Evolutionary conservation across 1,140 invertebrate genomes (phyloP).

Genomic region (Euglossa dilemma): DNA sequence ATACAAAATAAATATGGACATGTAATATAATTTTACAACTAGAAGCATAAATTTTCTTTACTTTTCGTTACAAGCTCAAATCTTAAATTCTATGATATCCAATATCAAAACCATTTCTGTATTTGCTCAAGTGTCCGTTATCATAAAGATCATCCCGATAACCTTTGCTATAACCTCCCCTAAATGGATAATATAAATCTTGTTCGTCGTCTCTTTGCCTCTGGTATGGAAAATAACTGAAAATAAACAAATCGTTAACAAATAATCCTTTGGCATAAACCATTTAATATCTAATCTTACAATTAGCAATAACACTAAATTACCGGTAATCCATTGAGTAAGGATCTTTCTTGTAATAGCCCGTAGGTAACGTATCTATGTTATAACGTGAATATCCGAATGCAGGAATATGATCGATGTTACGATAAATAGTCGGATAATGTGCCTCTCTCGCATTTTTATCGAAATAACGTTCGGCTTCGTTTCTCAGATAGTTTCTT

Average conservation of each 20-base stretch:
- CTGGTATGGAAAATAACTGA: conserved; percentile 55
- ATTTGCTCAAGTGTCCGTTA: conserved; percentile 42
- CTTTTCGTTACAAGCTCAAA: neutral
- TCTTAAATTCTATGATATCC: conserved; percentile 1
- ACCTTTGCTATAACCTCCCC: conserved; percentile 39
- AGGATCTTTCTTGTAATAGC: conserved; percentile 43
- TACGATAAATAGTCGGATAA: conserved; percentile 24
- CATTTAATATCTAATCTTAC: neutral
- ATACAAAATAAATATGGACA: conserved; percentile 1
- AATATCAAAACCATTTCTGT: conserved; percentile 48
- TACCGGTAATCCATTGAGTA: conserved; percentile 52
- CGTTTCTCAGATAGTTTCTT: conserved; percentile 78
- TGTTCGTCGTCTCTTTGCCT: conserved; percentile 36
- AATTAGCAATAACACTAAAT: neutral
- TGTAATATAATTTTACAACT: conserved; percentile 23
- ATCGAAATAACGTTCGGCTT: conserved; percentile 77
- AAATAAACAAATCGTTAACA: conserved; percentile 22
- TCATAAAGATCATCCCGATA: conserved; percentile 57
- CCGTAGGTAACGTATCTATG: conserved; percentile 29
- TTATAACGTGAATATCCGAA: conserved; percentile 15
- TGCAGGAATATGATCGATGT: neutral
- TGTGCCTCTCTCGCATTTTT: conserved; percentile 64
- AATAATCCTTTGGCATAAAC: neutral
- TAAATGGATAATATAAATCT: conserved; percentile 54
- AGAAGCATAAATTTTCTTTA: neutral